phyloP scores from a whole-genome alignment of 2,797 vertebrate genomes.

The Channa striata region DNA sequence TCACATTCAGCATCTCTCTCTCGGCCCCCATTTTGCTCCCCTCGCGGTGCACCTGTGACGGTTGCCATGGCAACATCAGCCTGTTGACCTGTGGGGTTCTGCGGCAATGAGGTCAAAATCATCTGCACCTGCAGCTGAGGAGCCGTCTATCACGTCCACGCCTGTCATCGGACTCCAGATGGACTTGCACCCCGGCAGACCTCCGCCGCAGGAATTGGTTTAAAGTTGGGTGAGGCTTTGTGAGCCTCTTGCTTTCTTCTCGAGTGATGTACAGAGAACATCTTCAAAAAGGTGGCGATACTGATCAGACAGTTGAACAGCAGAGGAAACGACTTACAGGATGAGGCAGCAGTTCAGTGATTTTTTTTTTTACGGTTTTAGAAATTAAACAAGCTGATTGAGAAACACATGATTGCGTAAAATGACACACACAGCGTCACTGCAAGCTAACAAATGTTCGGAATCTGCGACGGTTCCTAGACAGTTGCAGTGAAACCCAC shows the following conservation, averaged over 20 bases:
- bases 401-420: not conserved
- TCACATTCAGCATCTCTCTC: slow-evolving; percentile 47
- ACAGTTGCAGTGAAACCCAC: no score
- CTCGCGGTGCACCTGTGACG: slow-evolving; percentile 68
- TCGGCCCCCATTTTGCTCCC: slow-evolving; percentile 18
- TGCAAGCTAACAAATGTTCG: not conserved
- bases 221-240: slow-evolving; percentile 6
- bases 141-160: slow-evolving; percentile 66
- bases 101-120: slow-evolving; percentile 68
- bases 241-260: not conserved
- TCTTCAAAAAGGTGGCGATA: slow-evolving; percentile 18
- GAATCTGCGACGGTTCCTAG: no score
- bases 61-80: slow-evolving; percentile 68
- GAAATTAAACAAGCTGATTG: not conserved
- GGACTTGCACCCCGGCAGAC: slow-evolving; percentile 19
- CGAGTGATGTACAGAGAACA: slow-evolving; percentile 24
- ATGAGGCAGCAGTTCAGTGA: slow-evolving; percentile 14
- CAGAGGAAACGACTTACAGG: slow-evolving; percentile 31
- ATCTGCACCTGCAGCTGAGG: slow-evolving; percentile 73
- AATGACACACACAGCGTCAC: not conserved
- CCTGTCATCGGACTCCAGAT: slow-evolving; percentile 44
- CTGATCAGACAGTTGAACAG: slow-evolving; percentile 30
- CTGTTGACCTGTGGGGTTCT: slow-evolving; percentile 63
- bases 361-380: not conserved
- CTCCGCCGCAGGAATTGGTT: slow-evolving; percentile 20